Evolutionary conservation across 2,797 vertebrate genomes (phyloP).

Genomic region (Lophotriccus pileatus): DNA sequence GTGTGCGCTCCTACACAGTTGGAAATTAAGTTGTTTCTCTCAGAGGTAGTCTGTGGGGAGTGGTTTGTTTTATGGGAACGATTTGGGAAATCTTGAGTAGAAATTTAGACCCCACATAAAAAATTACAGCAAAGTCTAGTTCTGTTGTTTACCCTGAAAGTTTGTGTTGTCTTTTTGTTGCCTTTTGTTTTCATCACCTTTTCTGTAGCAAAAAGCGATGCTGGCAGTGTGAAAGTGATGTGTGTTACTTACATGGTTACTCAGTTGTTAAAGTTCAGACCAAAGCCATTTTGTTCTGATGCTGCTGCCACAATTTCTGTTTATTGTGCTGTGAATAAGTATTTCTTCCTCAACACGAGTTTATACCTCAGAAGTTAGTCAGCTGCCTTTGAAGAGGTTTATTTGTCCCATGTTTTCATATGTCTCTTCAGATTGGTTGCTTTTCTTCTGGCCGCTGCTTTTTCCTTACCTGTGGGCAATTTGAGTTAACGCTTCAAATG

Average conservation of each 20-base stretch:
- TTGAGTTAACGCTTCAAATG: not conserved
- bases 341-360: not conserved
- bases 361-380: not conserved
- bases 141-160: not conserved
- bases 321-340: not conserved
- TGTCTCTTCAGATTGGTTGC: not conserved
- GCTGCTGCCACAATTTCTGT: not conserved
- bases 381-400: not conserved
- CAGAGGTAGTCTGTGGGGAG: too few relatives aligned
- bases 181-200: not conserved
- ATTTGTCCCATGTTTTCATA: not conserved
- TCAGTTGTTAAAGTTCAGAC: not conserved
- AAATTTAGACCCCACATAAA: not conserved
- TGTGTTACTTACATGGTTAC: not conserved
- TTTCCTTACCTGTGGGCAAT: not conserved
- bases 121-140: fast-evolving
- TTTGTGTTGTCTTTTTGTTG: not conserved
- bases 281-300: not conserved
- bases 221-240: not conserved
- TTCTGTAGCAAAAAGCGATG: not conserved
- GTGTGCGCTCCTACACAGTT: fast-evolving
- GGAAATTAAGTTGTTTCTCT: not conserved
- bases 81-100: not conserved
- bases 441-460: not conserved
- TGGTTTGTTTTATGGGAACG: not conserved